Conservation (phyloP, 2,888 invertebrate genomes). For the Erebia epiphron region DNA sequence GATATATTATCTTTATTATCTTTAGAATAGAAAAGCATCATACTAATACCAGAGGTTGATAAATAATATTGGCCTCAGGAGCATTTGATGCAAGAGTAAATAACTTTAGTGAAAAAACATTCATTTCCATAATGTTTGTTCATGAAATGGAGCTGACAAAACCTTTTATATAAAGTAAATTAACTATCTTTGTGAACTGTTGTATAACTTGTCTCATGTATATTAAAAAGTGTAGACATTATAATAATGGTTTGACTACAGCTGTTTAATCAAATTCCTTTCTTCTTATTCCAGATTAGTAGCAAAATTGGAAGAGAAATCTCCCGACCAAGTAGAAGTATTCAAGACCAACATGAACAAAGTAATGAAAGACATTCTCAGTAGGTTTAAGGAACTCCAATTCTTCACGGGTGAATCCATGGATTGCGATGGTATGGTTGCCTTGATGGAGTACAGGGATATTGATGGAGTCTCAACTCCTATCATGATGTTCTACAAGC, state of each 20-base stretch:
- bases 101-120: conserved; percentile 74
- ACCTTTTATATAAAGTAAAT: not conserved
- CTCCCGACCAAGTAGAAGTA: conserved; percentile 92
- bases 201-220: not conserved
- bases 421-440: conserved; percentile 97
- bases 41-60: conserved; percentile 67
- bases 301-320: conserved; percentile 89
- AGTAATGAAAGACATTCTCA: conserved; percentile 95
- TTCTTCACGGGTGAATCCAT: conserved; percentile 96
- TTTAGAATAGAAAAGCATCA: conserved; percentile 55
- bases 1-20: not conserved
- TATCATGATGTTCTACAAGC: conserved; percentile 97
- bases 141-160: conserved; percentile 73
- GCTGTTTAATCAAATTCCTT: conserved; percentile 19
- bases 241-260: too few relatives aligned
- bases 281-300: conserved; percentile 85
- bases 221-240: not conserved
- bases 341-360: conserved; percentile 97
- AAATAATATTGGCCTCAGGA: conserved; percentile 61
- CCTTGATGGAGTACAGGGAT: conserved; percentile 96
- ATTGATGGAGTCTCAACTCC: conserved; percentile 92
- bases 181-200: not conserved
- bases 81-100: conserved; percentile 71
- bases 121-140: conserved; percentile 71
- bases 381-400: conserved; percentile 95